These are phyloP conservation scores for Ptychodera flava DNA, from an alignment of 35 echinoderm and acorn worm genomes.

Conservation along the genomic window DNA sequence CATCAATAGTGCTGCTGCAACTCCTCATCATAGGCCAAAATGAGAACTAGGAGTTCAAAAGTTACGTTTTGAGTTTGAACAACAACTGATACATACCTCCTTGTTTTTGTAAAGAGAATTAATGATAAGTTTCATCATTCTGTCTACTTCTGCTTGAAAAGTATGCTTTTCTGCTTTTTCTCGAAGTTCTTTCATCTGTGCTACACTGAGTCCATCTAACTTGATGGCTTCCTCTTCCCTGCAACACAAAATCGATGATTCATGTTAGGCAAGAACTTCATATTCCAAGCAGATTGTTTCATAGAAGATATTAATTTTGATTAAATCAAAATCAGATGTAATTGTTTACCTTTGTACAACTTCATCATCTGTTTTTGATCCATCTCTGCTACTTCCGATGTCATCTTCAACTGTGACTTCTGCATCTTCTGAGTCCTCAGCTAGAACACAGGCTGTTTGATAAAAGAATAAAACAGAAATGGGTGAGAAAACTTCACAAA, in stretches of 20 bases:
- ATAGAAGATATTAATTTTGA: no score
- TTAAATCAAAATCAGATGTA: no score
- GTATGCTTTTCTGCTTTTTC: slow-evolving; percentile 82
- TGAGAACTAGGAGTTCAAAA: background rate
- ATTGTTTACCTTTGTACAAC: slow-evolving; percentile 94
- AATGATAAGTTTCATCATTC: slow-evolving; percentile 99
- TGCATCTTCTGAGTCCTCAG: slow-evolving; percentile 47
- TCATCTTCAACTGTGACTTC: slow-evolving; percentile 81
- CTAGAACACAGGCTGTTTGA: slow-evolving; percentile 56
- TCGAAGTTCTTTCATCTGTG: slow-evolving; percentile 88
- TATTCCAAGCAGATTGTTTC: no score
- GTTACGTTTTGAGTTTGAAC: no score
- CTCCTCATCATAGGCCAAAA: background rate
- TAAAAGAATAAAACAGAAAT: slow-evolving; percentile 8
- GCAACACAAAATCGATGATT: no score
- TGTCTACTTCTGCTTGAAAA: slow-evolving; percentile 95
- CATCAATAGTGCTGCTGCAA: background rate
- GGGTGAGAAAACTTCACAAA: background rate
- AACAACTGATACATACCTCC: slow-evolving; percentile 73
- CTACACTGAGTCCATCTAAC: slow-evolving; percentile 90
- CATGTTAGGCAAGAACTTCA: no score
- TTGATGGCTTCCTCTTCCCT: slow-evolving; percentile 99
- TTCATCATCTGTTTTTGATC: slow-evolving; percentile 93
- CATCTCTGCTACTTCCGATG: slow-evolving; percentile 96
- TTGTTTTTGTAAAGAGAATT: slow-evolving; percentile 99